Percentiles rank a stretch among this genome's conserved stretches.
phyloP scores from a whole-genome alignment of 2,888 invertebrate genomes.

The Dysmachus trigonus region DNA sequence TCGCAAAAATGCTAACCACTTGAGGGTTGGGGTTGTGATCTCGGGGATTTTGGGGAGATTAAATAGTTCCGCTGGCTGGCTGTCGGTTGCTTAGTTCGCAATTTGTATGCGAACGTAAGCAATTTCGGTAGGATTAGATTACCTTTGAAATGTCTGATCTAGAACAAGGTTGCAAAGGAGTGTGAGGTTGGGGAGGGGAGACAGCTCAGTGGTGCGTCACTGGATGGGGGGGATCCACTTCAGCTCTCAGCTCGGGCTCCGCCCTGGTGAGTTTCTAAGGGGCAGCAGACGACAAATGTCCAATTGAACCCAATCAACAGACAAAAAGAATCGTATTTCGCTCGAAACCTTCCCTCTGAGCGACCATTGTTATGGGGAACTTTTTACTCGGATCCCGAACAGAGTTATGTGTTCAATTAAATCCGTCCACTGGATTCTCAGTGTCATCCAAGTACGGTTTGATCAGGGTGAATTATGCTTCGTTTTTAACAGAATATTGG shows the following conservation, averaged over 20 bases:
- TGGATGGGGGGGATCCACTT: background rate
- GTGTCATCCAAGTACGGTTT: background rate
- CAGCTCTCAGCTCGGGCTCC: background rate
- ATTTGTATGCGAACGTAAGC: background rate
- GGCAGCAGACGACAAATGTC: background rate
- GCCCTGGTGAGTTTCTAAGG: no score
- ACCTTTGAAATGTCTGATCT: constrained; percentile 6
- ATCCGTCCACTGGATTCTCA: background rate
- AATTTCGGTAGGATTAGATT: constrained; percentile 13
- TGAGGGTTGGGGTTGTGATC: background rate
- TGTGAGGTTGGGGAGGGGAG: background rate
- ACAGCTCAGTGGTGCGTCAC: background rate
- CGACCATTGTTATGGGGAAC: background rate
- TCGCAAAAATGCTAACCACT: background rate
- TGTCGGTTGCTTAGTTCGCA: background rate
- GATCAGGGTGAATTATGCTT: background rate
- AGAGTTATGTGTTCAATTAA: background rate
- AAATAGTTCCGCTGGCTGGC: background rate
- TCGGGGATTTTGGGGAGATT: background rate
- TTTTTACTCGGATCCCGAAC: background rate
- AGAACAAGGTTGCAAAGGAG: background rate
- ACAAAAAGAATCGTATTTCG: background rate
- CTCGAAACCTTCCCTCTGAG: background rate
- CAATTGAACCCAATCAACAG: background rate
- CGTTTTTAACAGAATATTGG: background rate